A percentile compares a stretch with the other conserved stretches of the same genome.
These are phyloP conservation scores for Anolis sagrei DNA, from an alignment of 2,113 vertebrate species.

Conservation along the genomic window DNA sequence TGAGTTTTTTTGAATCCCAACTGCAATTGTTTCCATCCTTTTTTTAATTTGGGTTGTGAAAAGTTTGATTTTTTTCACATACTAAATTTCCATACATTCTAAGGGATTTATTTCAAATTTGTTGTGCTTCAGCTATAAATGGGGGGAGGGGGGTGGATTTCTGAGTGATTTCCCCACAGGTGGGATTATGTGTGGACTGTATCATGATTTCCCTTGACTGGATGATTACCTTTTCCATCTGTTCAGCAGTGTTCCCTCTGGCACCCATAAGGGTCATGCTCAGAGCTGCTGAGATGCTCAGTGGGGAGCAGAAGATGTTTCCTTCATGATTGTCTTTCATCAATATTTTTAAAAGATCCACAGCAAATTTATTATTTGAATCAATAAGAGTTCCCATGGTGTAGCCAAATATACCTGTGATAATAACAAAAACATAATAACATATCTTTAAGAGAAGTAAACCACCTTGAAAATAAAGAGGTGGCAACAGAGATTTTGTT, in stretches of 20 bases:
- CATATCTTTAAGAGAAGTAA: no score
- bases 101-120: no score
- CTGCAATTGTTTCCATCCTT: no score
- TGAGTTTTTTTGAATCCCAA: no score
- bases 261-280: constrained; percentile 74
- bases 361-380: constrained; percentile 65
- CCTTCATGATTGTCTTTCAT: background rate
- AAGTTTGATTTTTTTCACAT: no score
- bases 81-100: no score
- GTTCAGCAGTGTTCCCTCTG: constrained; percentile 61
- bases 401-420: constrained; percentile 54
- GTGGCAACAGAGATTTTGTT: background rate
- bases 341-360: constrained; percentile 61
- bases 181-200: background rate
- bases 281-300: constrained; percentile 71
- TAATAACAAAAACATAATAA: background rate
- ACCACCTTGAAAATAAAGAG: background rate
- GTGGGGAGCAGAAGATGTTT: constrained; percentile 76
- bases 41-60: no score
- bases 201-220: background rate
- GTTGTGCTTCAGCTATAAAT: background rate
- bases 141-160: no score
- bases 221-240: constrained; percentile 73
- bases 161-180: background rate
- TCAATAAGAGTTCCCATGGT: constrained; percentile 71